phyloP scores from a whole-genome alignment of 2,888 invertebrate species.

The Nephrotoma flavescens region DNA sequence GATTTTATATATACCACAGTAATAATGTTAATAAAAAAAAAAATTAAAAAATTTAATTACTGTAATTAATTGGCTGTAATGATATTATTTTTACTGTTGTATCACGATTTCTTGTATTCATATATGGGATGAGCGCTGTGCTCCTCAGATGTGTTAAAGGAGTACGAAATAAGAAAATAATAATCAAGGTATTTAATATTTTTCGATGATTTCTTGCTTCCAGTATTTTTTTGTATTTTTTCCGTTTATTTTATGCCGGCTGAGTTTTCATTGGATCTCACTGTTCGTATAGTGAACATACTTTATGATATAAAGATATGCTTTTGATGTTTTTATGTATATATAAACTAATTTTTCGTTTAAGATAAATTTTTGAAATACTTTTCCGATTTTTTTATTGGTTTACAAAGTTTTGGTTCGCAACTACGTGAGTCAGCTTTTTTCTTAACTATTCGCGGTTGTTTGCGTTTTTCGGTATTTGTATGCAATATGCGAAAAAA shows the following conservation, averaged over 20 bases:
- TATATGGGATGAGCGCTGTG: neutral
- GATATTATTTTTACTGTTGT: neutral
- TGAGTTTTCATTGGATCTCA: neutral
- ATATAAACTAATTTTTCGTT: neutral
- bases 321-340: neutral
- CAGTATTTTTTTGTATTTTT: neutral
- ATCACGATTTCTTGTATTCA: neutral
- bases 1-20: neutral
- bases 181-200: neutral
- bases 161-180: neutral
- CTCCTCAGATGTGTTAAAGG: neutral
- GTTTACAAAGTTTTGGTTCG: neutral
- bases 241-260: neutral
- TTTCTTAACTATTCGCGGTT: neutral
- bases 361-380: neutral
- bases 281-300: neutral
- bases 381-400: neutral
- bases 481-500: neutral
- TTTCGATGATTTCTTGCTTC: neutral
- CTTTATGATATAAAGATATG: neutral
- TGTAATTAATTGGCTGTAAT: neutral
- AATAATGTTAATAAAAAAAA: neutral
- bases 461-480: neutral
- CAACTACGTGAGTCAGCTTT: neutral
- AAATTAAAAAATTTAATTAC: neutral